phyloP scores from a whole-genome alignment of 2,797 vertebrate genomes.

The Notamacropus eugenii region DNA sequence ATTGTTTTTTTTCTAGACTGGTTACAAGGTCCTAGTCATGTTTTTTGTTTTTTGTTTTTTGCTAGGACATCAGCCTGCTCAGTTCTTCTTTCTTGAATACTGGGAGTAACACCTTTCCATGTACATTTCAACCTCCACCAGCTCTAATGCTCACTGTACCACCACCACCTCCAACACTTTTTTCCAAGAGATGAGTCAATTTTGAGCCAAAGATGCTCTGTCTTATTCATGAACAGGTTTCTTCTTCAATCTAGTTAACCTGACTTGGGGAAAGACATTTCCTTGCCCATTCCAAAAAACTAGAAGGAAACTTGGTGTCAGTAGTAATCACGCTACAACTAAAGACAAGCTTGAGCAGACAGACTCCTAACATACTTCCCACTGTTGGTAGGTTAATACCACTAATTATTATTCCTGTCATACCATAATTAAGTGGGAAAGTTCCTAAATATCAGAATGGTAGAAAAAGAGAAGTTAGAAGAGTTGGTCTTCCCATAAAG shows the following conservation, averaged over 20 bases:
- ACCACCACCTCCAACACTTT: not conserved
- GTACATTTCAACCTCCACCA: not conserved
- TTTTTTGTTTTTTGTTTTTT: not conserved
- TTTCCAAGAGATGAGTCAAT: not conserved
- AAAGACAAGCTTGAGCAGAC: not conserved
- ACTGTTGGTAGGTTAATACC: not conserved
- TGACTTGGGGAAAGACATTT: not conserved
- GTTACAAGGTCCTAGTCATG: not conserved
- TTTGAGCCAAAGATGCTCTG: not conserved
- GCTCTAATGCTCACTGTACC: not conserved
- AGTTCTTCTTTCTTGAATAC: not conserved
- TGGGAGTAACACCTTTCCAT: not conserved
- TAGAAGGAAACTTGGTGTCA: not conserved
- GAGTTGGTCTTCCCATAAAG: constrained; percentile 29
- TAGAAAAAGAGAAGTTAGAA: not conserved
- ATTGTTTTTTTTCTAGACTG: not conserved
- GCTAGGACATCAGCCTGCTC: not conserved
- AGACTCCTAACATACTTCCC: not conserved
- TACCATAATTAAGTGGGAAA: not conserved
- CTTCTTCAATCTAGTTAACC: not conserved
- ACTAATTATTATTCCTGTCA: not conserved
- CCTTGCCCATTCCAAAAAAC: not conserved
- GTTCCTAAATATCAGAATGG: not conserved
- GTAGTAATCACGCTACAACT: not conserved
- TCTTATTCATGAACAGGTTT: not conserved